Evolutionary conservation across 2,797 vertebrate species (phyloP), one percentile per base, ranked within the genome.

Genomic region (Gymnodraco acuticeps): DNA sequence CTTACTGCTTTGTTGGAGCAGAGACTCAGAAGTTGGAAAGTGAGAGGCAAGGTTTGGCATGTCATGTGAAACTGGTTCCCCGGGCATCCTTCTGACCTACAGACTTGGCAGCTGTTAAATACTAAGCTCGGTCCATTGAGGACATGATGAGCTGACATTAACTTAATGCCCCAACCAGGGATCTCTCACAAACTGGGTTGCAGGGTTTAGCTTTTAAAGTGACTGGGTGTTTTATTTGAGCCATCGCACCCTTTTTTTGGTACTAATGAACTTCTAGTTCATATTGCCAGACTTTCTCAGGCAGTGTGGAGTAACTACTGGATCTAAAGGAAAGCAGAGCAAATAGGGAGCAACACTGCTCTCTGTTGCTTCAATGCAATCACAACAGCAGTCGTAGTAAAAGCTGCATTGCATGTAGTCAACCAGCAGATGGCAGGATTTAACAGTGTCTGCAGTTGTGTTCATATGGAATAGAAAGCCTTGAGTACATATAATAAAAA

Each of bases 341-440:
- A 61, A 61, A 52, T 1, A 80, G 10, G 43, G 62, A 64, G 61
- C 77, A 75, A 78, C 68, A 62, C 70, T 88, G 86, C 83, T 50
- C 73, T 79, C 90, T 91, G 79, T 82, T 74, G 89, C 55, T 10
- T n/a, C n/a, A 23, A 0, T 12, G 1, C 3, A 15, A 16, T 27
- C 43, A 73, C 63, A 71, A 5, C 41, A 70, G 1, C 3, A 42
- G 3, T 15, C 5, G 46, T 62, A 10, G 16, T 42, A 1, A 41
- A 5, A 66, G 50, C 17, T 82, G 85, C 78, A 77, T 3, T 53
- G 38, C 43, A 56, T 2, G 1, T 0, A 62, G n/a, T 63, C 47
- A 27, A 10, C 82, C 91, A 87, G 78, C 64, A 92, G 89, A 75
- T 84, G 87, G 85, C 84, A 82, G 50, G 41, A 75, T 62, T 50